Percentiles rank a stretch among this genome's conserved stretches.
Evolutionary conservation across 2,888 invertebrate species (phyloP).

Genomic region (Ophioninae sp.): DNA sequence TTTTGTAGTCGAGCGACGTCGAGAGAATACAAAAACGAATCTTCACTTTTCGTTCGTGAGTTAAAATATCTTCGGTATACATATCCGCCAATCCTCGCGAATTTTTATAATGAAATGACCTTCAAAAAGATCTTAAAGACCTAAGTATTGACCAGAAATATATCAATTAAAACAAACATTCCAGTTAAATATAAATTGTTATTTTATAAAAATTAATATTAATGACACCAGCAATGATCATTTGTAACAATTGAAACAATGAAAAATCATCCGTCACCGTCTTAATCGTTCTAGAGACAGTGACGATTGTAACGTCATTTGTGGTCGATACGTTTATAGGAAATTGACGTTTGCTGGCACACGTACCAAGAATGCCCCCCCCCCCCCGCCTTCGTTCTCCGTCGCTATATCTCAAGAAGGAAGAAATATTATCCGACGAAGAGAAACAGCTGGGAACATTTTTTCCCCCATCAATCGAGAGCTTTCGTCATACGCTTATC

Average conservation of each 20-base stretch:
- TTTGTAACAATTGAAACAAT: no score
- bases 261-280: no score
- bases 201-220: neutral
- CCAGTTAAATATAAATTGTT: neutral
- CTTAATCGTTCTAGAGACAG: no score
- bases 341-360: neutral
- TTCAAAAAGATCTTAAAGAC: neutral
- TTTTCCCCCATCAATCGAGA: neutral
- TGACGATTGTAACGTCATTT: neutral
- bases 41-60: neutral
- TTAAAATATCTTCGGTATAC: neutral
- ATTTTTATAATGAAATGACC: neutral
- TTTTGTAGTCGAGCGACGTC: slow-evolving; percentile 26
- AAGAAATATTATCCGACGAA: slow-evolving; percentile 50
- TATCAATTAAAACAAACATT: neutral
- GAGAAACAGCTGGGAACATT: slow-evolving; percentile 34
- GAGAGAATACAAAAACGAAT: slow-evolving; percentile 46
- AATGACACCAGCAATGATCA: no score
- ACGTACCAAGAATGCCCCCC: neutral
- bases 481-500: slow-evolving; percentile 10
- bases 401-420: slow-evolving; percentile 38
- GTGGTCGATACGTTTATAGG: neutral
- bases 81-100: neutral
- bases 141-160: neutral
- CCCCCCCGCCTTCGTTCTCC: neutral